phyloP scores from a whole-genome alignment of 2,113 vertebrate species.

The Microcebus griseorufus region DNA sequence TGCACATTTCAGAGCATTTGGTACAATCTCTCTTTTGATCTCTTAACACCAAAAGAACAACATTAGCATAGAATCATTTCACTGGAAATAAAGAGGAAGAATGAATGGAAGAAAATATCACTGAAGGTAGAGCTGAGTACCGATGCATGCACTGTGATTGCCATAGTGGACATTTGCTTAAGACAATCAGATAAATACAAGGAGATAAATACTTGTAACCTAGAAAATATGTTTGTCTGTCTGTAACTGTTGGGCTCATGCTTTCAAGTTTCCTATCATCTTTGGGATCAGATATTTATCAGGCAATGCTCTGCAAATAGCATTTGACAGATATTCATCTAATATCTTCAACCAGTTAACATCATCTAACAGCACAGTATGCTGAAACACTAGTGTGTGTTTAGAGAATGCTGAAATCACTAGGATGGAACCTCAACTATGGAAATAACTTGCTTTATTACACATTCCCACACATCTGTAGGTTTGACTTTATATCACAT shows the following conservation, averaged over 20 bases:
- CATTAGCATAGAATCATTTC: neutral
- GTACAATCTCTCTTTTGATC: neutral
- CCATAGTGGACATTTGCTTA: neutral
- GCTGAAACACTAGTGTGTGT: neutral
- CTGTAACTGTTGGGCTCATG: neutral
- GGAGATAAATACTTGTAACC: neutral
- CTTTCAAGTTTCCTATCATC: neutral
- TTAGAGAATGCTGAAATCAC: neutral
- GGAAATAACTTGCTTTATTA: neutral
- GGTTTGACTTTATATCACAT: slow-evolving; percentile 34
- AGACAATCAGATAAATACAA: slow-evolving; percentile 20
- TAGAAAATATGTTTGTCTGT: neutral
- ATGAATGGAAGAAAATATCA: neutral
- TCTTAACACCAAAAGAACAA: neutral
- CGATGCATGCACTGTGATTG: neutral
- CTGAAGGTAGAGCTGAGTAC: neutral
- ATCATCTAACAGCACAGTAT: neutral
- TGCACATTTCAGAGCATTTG: neutral
- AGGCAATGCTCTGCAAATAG: neutral
- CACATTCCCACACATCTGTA: neutral
- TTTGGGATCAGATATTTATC: neutral
- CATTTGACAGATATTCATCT: neutral
- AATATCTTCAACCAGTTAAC: neutral
- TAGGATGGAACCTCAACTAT: neutral
- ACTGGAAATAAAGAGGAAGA: neutral